These are phyloP conservation scores for Beroe forskalii DNA, from an alignment of 37 sponge, comb jelly and placozoan genomes.

Conservation along the genomic window DNA sequence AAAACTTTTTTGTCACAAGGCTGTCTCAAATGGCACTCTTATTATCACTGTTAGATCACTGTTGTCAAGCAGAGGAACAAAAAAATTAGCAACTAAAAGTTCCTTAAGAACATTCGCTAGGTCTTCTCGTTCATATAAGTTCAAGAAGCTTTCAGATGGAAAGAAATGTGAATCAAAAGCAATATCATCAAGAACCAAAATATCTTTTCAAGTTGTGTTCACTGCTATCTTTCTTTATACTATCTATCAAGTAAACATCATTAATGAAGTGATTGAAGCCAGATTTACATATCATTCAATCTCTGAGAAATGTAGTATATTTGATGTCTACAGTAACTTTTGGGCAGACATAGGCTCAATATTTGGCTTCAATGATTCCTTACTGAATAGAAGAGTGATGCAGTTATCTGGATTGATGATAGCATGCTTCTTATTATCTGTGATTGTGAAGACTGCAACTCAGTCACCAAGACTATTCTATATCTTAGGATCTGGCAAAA, in stretches of 20 bases:
- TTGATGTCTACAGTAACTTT: background rate
- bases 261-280: background rate
- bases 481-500: background rate
- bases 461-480: background rate
- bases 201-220: background rate
- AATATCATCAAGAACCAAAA: background rate
- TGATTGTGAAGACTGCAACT: background rate
- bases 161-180: no score
- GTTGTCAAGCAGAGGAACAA: background rate
- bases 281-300: background rate
- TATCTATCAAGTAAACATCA: background rate
- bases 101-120: background rate
- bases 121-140: background rate
- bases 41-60: background rate
- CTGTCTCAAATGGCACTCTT: background rate
- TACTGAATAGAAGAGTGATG: slow-evolving; percentile 13
- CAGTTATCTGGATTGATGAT: background rate
- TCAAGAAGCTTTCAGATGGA: no score
- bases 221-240: background rate
- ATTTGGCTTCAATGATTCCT: background rate
- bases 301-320: background rate
- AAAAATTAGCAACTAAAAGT: background rate
- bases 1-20: background rate
- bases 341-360: background rate
- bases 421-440: background rate